Conservation (phyloP, 2,888 invertebrate species). For the Oxyscelio sp. region DNA sequence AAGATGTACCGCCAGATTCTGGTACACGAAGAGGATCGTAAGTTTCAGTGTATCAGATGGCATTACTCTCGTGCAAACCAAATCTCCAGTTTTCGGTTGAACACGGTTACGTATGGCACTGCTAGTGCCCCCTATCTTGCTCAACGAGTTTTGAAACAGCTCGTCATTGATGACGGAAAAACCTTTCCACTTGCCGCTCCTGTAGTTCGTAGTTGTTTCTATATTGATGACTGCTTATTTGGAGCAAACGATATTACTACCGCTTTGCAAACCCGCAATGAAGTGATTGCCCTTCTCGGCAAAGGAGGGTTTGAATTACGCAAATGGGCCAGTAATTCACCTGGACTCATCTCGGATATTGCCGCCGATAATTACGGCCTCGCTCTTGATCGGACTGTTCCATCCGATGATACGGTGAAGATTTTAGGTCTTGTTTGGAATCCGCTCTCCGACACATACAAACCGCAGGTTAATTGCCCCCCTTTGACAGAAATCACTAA, state of each 20-base stretch:
- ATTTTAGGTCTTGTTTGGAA: constrained; percentile 28
- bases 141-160: too few species aligned
- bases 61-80: neutral
- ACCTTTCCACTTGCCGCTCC: neutral
- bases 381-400: constrained; percentile 13
- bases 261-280: too few species aligned
- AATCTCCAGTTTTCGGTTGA: neutral
- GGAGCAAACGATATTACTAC: constrained; percentile 14
- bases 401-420: neutral
- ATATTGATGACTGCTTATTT: constrained; percentile 29
- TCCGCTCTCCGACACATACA: constrained; percentile 22
- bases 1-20: too few species aligned
- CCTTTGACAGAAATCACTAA: neutral
- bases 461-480: neutral
- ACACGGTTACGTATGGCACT: neutral
- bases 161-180: neutral
- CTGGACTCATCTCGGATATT: neutral
- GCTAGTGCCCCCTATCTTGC: neutral
- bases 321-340: constrained; percentile 33
- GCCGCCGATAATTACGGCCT: constrained; percentile 14
- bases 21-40: neutral
- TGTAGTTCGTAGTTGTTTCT: neutral
- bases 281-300: too few species aligned
- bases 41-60: neutral
- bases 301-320: too few species aligned